Base-by-base conservation (phyloP, 2,113 vertebrate genomes). In the Rhombomys opimus region DNA sequence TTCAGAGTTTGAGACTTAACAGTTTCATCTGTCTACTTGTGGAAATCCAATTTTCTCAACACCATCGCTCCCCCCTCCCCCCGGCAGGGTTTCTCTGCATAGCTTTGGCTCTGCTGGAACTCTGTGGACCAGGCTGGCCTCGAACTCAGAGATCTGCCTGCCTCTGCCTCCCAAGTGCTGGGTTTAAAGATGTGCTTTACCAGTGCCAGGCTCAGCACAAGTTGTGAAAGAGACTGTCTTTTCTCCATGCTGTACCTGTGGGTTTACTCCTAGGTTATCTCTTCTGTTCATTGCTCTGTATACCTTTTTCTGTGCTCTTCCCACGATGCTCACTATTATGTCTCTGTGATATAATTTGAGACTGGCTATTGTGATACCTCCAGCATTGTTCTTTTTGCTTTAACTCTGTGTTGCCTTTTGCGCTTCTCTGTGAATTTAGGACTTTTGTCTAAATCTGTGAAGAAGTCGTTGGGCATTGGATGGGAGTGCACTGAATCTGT, bases 61-160 rank as follows among this genome's bases (percentile, higher is more conserved):
- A 65, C 4, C 2, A 32, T 32, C n/a, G n/a, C n/a, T n/a, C n/a
- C n/a, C n/a, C n/a, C 2, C 4, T 52, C 6, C 15, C 15, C 7
- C 7, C 63, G n/a, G 10, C 59, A 65, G 59, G 27, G 38, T 85
- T 63, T 82, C 81, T 63, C 59, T 30, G 38, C 30, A 38, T 46
- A 18, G 27, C 0, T 5, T 25, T 65, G 14, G 17, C 25, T 85
- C 4, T 63, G 3, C 25, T 65, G 61, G 15, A 46, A 2, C 82
- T 46, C 38, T 65, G 7, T 85, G 12, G 27, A 46, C 25, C 25
- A 85, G 61, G 23, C 38, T 65, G 82, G 20, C 25, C 82, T 85
- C 1, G 8, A 20, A 65, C 15, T 30, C 82, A 41, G 17, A 30
- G 61, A 65, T 65, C 23, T 17, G 14, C 14, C 38, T 65, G 38